A percentile compares a stretch with the other conserved stretches of the same genome.
These are phyloP conservation scores for Acanthaster planci DNA, from an alignment of 35 echinoderm and acorn worm genomes.

Conservation along the genomic window DNA sequence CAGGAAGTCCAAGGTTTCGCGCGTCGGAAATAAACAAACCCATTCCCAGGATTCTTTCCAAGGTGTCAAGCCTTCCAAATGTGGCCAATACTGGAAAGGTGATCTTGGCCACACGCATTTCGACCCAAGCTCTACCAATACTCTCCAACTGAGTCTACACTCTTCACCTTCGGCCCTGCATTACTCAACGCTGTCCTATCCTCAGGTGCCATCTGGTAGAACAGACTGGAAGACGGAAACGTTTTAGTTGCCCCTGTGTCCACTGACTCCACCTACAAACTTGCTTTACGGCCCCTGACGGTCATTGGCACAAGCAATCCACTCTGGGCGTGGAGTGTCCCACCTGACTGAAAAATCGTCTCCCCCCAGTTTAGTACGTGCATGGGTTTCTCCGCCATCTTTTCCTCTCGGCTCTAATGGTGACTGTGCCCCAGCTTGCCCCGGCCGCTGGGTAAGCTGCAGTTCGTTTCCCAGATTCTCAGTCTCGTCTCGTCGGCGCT, in stretches of 20 bases:
- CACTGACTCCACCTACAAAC: not conserved
- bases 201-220: not conserved
- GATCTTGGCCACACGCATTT: not conserved
- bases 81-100: not conserved
- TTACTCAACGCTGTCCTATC: not conserved
- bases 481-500: no score
- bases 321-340: no score
- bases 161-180: not conserved
- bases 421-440: no score
- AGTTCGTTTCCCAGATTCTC: no score
- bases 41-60: no score
- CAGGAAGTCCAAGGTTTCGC: conserved; percentile 6
- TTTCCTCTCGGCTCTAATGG: no score
- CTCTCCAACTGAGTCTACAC: not conserved
- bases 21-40: conserved; percentile 16
- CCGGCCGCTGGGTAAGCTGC: no score
- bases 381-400: no score
- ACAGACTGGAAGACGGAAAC: not conserved
- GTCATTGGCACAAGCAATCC: conserved; percentile 16
- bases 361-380: no score
- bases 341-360: no score
- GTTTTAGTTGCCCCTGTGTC: conserved; percentile 45
- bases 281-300: not conserved
- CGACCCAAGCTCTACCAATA: not conserved
- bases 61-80: not conserved